phyloP scores from a whole-genome alignment of 1,140 invertebrate genomes.

The Aphelenchoides besseyi region DNA sequence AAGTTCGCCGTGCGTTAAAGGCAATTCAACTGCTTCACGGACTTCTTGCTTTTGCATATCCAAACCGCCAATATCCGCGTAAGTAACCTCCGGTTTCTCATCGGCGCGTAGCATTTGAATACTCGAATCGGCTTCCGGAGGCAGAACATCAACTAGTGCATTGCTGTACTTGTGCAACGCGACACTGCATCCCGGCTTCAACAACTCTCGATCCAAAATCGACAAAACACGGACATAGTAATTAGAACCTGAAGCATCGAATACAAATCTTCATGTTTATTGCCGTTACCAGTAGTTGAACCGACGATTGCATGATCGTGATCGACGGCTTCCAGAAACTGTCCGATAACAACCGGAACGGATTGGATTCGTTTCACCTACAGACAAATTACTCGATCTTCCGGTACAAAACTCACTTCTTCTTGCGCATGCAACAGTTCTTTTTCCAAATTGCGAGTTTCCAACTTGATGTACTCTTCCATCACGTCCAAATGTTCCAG shows the following conservation, averaged over 20 bases:
- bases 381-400: conserved; percentile 24
- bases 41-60: conserved; percentile 99
- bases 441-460: conserved; percentile 93
- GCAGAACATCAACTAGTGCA: conserved; percentile 91
- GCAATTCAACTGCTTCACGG: conserved; percentile 93
- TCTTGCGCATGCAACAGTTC: conserved; percentile 96
- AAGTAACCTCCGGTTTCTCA: conserved; percentile 95
- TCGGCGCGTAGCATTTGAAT: conserved; percentile 94
- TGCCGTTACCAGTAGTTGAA: conserved; percentile 71
- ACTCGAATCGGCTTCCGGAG: conserved; percentile 93
- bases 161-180: conserved; percentile 96
- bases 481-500: conserved; percentile 94
- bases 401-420: conserved; percentile 65
- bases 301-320: conserved; percentile 92
- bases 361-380: conserved; percentile 93
- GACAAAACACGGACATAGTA: conserved; percentile 93
- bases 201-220: conserved; percentile 88
- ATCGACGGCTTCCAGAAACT: conserved; percentile 95
- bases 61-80: conserved; percentile 97
- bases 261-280: not conserved
- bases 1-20: conserved; percentile 95
- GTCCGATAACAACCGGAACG: conserved; percentile 92
- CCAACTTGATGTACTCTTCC: conserved; percentile 97
- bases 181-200: conserved; percentile 91
- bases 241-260: conserved; percentile 73